Base-by-base conservation (phyloP, 2,888 invertebrate genomes). In the Ernsta delagoae region DNA sequence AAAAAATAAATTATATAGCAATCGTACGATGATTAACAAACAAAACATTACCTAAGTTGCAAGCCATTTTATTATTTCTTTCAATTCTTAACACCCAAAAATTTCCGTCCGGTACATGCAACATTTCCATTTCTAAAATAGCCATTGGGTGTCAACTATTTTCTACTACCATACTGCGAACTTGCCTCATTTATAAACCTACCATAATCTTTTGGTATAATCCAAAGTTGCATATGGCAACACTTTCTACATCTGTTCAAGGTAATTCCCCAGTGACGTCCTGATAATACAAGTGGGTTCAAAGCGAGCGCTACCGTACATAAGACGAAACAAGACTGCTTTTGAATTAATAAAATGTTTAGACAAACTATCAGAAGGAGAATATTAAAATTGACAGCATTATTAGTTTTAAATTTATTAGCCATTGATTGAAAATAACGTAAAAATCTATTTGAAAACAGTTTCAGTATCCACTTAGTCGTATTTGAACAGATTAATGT, bases 241-340 rank as follows among this genome's bases (percentile, higher is more conserved):
- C 43, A 60, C 54, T 43, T 54, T 31, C 60, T 60, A 54, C 45
- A 50, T n/a, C 16, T 50, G 8, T 61, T 59, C 59, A 50, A 36
- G 36, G 62, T 68, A 31, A 57, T 31, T 57, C 24, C 56, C 45
- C 59, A 50, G 50, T 53, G 59, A 50, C 59, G 48, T 54, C 53
- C 69, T 64, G 64, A 48, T 41, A 36, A 53, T 53, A 31, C 65
- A 59, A 64, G 69, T 64, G 63, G 69, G 69, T 69, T 69, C 63
- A 69, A 69, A 69, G 69, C 64, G 59, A 69, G 69, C 69, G 63
- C 69, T 69, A 69, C 63, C 69, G 63, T 69, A 69, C 69, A 64
- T 69, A 64, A 69, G 59, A 69, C 59, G 41, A 63, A 69, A 69
- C 64, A 69, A 69, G 63, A 69, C 69, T 69, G 69, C 64, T 69